A percentile compares a stretch with the other conserved stretches of the same genome.
These are phyloP conservation scores for Poecilia picta DNA, from an alignment of 2,797 vertebrate species.

Conservation along the genomic window DNA sequence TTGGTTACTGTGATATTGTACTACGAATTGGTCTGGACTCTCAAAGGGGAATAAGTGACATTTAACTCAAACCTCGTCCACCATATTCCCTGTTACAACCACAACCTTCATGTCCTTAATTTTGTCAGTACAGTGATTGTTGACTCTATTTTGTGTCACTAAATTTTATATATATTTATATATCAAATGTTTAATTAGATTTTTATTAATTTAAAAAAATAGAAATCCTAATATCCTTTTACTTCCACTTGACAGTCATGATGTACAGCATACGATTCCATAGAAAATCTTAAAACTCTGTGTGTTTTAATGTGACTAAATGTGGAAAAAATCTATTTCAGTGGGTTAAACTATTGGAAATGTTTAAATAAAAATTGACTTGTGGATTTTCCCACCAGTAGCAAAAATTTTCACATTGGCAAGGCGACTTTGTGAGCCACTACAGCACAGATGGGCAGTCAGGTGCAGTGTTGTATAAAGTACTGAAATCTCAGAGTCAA, in stretches of 20 bases:
- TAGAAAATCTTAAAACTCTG: background rate
- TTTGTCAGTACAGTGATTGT: background rate
- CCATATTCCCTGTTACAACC: background rate
- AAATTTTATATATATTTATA: background rate
- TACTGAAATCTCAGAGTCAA: too few species aligned
- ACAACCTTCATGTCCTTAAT: background rate
- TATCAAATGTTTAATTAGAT: background rate
- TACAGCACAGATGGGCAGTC: background rate
- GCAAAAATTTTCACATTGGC: background rate
- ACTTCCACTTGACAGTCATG: background rate
- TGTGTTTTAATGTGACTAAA: background rate
- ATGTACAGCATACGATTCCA: background rate
- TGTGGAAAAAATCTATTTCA: background rate
- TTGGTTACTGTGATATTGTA: constrained; percentile 22
- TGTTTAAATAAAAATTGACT: constrained; percentile 7
- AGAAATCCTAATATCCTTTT: background rate
- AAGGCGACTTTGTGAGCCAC: background rate
- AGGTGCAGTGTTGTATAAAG: too few species aligned
- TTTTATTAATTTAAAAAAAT: background rate
- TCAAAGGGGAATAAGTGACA: constrained; percentile 34
- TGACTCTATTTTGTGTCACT: background rate
- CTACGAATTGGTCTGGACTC: constrained; percentile 6
- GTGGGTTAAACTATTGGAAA: constrained; percentile 5
- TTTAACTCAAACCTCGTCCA: constrained; percentile 37
- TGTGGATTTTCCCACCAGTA: background rate